These are phyloP conservation scores for Thysanoteuthis rhombus DNA, from an alignment of 2,888 invertebrate genomes.

Conservation along the genomic window DNA sequence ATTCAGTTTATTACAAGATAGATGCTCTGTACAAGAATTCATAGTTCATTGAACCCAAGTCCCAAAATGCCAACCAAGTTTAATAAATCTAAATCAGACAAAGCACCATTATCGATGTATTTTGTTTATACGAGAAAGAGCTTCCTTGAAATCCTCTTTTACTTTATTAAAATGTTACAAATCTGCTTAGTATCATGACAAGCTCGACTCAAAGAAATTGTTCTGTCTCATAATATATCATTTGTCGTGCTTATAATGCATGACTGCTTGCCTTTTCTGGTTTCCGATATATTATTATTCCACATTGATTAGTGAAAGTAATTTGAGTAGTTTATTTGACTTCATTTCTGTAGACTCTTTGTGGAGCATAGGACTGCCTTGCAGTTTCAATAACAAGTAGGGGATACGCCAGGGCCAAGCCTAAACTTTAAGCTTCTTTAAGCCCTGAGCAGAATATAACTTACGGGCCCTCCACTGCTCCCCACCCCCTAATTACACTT, in stretches of 20 bases:
- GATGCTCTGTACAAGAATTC: too few relatives aligned
- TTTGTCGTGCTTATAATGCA: not conserved
- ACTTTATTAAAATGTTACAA: not conserved
- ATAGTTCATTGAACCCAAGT: too few relatives aligned
- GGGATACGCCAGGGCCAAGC: too few relatives aligned
- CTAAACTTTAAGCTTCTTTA: too few relatives aligned
- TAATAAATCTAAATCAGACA: not conserved
- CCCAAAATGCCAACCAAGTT: not conserved
- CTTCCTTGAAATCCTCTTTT: not conserved
- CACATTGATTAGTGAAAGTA: not conserved
- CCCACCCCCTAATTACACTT: too few relatives aligned
- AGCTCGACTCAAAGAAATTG: not conserved
- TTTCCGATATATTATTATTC: not conserved
- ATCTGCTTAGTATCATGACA: not conserved
- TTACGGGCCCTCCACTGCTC: too few relatives aligned
- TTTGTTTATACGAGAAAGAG: not conserved
- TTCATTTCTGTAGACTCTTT: too few relatives aligned
- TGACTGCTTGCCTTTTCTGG: not conserved
- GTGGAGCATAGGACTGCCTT: too few relatives aligned
- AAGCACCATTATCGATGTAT: not conserved
- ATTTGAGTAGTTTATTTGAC: not conserved
- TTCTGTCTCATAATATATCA: not conserved
- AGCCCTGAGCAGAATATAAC: too few relatives aligned
- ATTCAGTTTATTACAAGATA: too few relatives aligned
- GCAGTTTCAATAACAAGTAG: too few relatives aligned